These are phyloP conservation scores for Fregata magnificens DNA, from an alignment of 2,113 vertebrate genomes.

Conservation along the genomic window DNA sequence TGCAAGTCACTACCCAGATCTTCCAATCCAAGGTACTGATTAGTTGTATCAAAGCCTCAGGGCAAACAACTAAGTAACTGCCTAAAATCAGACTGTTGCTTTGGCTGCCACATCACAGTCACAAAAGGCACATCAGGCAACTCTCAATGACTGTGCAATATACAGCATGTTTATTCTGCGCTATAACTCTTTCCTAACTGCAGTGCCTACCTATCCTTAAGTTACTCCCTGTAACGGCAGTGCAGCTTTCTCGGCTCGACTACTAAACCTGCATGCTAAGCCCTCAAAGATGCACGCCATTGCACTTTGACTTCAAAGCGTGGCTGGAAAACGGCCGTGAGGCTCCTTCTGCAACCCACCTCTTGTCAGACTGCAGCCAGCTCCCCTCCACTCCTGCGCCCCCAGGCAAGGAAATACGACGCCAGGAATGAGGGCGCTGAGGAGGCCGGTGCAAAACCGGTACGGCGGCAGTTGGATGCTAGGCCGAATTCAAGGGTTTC, in stretches of 20 bases:
- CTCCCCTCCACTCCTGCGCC: neutral
- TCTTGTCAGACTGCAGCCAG: neutral
- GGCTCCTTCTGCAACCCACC: neutral
- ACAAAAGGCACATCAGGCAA: neutral
- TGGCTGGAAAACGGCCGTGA: fast-evolving
- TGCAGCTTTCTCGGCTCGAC: neutral
- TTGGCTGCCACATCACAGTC: neutral
- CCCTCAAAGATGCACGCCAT: neutral
- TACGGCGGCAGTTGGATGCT: fast-evolving
- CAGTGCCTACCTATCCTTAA: neutral
- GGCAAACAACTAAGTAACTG: neutral
- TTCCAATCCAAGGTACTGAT: neutral
- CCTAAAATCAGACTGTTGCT: neutral
- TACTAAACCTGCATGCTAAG: neutral
- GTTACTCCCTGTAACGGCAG: neutral
- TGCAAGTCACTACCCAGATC: neutral
- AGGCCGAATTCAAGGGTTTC: neutral
- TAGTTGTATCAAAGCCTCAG: neutral
- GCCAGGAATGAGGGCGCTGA: neutral
- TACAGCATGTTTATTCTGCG: fast-evolving
- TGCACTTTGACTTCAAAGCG: neutral
- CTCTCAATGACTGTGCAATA: neutral
- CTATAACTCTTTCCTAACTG: neutral
- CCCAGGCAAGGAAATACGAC: neutral
- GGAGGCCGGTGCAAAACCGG: neutral